phyloP scores from a whole-genome alignment of 2,888 invertebrate genomes.

The Hypena proboscidalis region DNA sequence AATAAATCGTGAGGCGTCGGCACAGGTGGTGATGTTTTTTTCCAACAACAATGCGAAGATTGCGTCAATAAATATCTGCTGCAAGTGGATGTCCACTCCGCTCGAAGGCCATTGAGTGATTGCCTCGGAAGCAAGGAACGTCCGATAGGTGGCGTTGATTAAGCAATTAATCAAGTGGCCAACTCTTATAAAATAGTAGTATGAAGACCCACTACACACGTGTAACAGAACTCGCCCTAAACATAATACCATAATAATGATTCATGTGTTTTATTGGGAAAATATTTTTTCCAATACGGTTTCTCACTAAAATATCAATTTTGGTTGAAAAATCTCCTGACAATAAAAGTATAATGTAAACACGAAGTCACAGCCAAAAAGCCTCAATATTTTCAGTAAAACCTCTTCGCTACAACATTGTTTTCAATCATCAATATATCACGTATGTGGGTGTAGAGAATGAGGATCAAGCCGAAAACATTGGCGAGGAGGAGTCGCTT shows the following conservation, averaged over 20 bases:
- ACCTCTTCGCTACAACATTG: constrained; percentile 27
- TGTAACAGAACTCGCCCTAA: no score
- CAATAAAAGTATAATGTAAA: no score
- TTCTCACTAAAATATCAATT: no score
- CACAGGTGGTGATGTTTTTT: constrained; percentile 69
- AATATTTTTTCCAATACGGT: no score
- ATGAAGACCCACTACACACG: no score
- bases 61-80: constrained; percentile 77
- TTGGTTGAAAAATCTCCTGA: no score
- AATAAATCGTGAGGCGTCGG: constrained; percentile 66
- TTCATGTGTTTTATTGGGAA: no score
- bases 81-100: constrained; percentile 64
- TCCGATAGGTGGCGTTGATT: constrained; percentile 77
- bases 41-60: constrained; percentile 67
- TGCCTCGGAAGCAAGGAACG: constrained; percentile 63
- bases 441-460: constrained; percentile 53
- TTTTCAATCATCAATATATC: constrained; percentile 54
- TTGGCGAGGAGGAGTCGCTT: constrained; percentile 78
- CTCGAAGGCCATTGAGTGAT: constrained; percentile 69
- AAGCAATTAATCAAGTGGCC: constrained; percentile 72
- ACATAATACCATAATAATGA: no score
- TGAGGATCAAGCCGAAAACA: constrained; percentile 69
- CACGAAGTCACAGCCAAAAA: constrained; percentile 36
- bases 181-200: constrained; percentile 26
- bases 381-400: constrained; percentile 29